A percentile compares a stretch with the other conserved stretches of the same genome.
Evolutionary conservation across 92 coral and sea anemone genomes (phyloP).

Genomic region (Parazoanthus atlanticus): DNA sequence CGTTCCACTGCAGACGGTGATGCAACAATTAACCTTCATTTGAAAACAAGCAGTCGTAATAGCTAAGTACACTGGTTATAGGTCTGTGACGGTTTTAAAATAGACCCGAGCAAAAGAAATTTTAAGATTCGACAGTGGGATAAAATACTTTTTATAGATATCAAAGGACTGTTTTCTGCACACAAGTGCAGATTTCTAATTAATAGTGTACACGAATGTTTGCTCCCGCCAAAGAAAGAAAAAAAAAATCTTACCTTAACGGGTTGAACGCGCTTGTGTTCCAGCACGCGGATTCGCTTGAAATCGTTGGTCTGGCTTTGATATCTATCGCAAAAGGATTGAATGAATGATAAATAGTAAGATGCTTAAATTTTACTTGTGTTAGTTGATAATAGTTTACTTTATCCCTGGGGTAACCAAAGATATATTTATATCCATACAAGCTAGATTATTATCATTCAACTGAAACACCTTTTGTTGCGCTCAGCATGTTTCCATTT

Average conservation of each 20-base stretch:
- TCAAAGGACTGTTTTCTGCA: neutral
- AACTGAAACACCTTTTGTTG: neutral
- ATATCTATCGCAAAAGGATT: neutral
- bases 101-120: neutral
- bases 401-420: conserved; percentile 22
- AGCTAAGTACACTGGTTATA: too few species aligned
- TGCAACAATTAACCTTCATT: too few species aligned
- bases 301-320: neutral
- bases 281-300: neutral
- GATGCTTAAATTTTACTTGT: neutral
- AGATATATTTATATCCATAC: neutral
- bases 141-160: neutral
- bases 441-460: neutral
- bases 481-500: neutral
- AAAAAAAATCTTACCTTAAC: too few species aligned
- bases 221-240: too few species aligned
- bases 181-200: neutral
- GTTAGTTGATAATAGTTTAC: neutral
- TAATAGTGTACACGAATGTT: too few species aligned
- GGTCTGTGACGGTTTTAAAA: neutral
- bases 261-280: too few species aligned
- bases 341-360: neutral
- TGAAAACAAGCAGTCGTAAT: neutral
- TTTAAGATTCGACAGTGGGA: neutral
- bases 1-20: neutral